Evolutionary conservation across 2,113 vertebrate species (phyloP).

Genomic region (Notarius quadriscutis): DNA sequence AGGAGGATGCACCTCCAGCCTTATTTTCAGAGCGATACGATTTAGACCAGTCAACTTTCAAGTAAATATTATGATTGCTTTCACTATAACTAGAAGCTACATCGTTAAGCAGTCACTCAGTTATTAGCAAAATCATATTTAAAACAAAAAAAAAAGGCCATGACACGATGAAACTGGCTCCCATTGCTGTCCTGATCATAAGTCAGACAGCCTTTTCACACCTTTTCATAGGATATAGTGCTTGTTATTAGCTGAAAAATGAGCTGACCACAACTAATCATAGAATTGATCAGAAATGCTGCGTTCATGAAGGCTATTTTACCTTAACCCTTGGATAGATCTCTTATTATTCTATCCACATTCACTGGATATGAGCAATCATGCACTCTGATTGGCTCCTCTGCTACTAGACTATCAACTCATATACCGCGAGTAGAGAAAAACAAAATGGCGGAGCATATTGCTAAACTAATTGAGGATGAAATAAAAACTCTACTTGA

Average conservation of each 20-base stretch:
- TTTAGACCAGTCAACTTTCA: slow-evolving; percentile 30
- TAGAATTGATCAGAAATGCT: background rate
- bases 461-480: no score
- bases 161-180: background rate
- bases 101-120: background rate
- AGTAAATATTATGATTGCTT: slow-evolving; percentile 20
- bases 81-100: background rate
- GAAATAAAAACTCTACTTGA: no score
- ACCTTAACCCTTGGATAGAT: background rate
- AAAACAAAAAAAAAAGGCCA: background rate
- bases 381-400: no score
- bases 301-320: background rate
- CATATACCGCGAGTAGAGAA: no score
- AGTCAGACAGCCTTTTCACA: background rate
- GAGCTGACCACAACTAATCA: background rate
- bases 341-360: background rate
- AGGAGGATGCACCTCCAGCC: slow-evolving; percentile 37
- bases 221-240: slow-evolving; percentile 14
- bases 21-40: slow-evolving; percentile 14
- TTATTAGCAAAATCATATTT: background rate
- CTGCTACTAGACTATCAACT: no score
- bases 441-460: no score
- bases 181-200: background rate
- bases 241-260: background rate
- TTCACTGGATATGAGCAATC: no score